Evolutionary conservation across 2,797 vertebrate genomes (phyloP).

Genomic region (Melanotaenia trifasciata): DNA sequence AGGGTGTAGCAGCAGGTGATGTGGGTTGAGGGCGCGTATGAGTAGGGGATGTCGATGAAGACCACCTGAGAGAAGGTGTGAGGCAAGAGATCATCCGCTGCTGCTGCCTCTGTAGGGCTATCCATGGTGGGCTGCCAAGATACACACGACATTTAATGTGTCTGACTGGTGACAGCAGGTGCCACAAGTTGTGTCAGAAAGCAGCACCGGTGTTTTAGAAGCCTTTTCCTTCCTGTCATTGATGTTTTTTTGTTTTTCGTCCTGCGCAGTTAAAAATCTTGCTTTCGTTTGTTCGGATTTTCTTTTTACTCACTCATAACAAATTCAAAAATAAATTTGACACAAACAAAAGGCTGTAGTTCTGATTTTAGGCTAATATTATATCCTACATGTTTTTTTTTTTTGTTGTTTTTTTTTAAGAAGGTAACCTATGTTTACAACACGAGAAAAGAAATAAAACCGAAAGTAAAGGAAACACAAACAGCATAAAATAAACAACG

Average conservation of each 20-base stretch:
- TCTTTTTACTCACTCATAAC: not conserved
- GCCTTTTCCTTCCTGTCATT: slow-evolving; percentile 24
- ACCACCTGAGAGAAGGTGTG: slow-evolving; percentile 87
- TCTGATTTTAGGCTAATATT: no score
- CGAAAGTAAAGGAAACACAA: slow-evolving; percentile 46
- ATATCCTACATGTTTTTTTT: no score
- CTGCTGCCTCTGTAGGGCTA: slow-evolving; percentile 36
- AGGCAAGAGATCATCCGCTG: slow-evolving; percentile 53
- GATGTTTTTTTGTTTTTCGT: not conserved
- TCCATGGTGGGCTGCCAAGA: slow-evolving; percentile 77
- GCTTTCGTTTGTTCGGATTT: not conserved
- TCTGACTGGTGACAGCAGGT: slow-evolving; percentile 37
- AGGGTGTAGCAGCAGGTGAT: slow-evolving; percentile 86
- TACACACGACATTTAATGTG: slow-evolving; percentile 2
- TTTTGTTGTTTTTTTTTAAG: not conserved
- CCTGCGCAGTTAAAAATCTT: slow-evolving; percentile 10
- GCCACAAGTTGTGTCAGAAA: not conserved
- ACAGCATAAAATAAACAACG: not conserved
- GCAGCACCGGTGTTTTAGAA: not conserved
- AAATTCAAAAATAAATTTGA: not conserved
- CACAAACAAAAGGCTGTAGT: fast-evolving
- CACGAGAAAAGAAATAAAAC: slow-evolving; percentile 30
- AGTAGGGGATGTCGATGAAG: slow-evolving; percentile 84
- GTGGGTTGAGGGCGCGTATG: slow-evolving; percentile 77
- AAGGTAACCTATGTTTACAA: no score